Conservation (phyloP, 2,113 vertebrate genomes). For the Semicossyphus pulcher region DNA sequence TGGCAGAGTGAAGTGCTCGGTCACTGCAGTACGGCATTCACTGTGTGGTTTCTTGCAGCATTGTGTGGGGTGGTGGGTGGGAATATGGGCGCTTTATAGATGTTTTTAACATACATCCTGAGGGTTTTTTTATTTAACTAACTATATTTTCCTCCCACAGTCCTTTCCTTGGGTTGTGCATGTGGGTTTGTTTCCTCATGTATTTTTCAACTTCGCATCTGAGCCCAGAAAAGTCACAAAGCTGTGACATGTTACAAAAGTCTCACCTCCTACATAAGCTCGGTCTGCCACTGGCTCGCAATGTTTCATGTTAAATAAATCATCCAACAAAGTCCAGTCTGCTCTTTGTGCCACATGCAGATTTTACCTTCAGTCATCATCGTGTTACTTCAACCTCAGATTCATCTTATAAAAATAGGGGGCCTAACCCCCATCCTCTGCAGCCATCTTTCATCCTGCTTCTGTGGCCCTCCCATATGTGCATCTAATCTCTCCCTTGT, state of each 20-base stretch:
- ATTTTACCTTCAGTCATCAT: constrained; percentile 55
- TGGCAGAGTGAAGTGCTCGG: constrained; percentile 65
- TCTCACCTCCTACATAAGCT: constrained; percentile 1
- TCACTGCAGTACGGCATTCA: constrained; percentile 74
- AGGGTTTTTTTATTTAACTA: constrained; percentile 59
- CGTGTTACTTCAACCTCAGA: constrained; percentile 56
- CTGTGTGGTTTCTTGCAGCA: constrained; percentile 52
- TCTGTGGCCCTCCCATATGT: constrained; percentile 74
- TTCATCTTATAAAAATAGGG: constrained; percentile 74
- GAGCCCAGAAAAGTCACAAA: constrained; percentile 23
- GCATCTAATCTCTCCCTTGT: constrained; percentile 78
- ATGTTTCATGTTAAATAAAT: constrained; percentile 47
- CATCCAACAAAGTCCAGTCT: neutral
- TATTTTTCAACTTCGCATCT: neutral
- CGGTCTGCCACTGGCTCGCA: neutral
- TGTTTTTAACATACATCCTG: constrained; percentile 48
- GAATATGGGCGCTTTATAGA: constrained; percentile 26
- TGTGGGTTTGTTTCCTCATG: constrained; percentile 18
- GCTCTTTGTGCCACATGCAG: constrained; percentile 32
- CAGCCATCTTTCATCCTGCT: constrained; percentile 74
- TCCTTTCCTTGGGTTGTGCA: neutral
- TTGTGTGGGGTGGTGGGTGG: constrained; percentile 57
- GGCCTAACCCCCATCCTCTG: constrained; percentile 74
- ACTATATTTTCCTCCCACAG: constrained; percentile 28
- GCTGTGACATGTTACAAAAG: constrained; percentile 14